A percentile compares a stretch with the other conserved stretches of the same genome.
Conservation (phyloP, 1,140 invertebrate genomes). For the Drosophila obscura region DNA sequence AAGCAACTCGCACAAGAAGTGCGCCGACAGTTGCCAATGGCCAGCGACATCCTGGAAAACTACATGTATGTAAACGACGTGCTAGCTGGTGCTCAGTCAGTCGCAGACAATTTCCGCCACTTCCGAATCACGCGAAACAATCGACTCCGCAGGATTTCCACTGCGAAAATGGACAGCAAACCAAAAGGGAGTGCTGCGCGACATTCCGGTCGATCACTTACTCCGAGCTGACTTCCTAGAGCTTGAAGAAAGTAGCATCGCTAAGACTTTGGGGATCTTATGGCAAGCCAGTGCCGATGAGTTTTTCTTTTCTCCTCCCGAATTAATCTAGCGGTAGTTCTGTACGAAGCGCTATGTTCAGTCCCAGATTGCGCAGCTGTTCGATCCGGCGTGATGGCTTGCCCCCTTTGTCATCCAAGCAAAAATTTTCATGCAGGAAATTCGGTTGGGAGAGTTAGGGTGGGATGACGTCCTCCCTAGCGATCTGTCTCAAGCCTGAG, state of each 20-base stretch:
- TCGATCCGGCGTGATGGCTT: not conserved
- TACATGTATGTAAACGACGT: not conserved
- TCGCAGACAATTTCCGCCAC: not conserved
- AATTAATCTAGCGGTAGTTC: no score
- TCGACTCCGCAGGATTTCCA: no score
- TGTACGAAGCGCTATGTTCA: not conserved
- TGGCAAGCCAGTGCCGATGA: not conserved
- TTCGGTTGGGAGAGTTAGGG: not conserved
- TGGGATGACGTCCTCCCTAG: not conserved
- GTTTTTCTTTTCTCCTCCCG: not conserved
- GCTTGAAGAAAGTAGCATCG: not conserved
- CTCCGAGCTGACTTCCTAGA: not conserved
- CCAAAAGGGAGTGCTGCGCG: no score
- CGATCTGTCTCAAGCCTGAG: not conserved
- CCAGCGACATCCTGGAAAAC: not conserved
- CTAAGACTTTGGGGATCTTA: not conserved
- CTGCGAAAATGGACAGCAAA: no score
- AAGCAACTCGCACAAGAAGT: no score
- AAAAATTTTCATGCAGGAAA: not conserved
- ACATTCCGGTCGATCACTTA: not conserved
- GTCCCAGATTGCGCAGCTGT: not conserved
- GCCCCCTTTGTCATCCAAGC: not conserved
- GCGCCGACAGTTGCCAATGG: not conserved
- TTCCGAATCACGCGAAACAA: no score
- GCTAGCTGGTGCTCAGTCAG: not conserved